These are phyloP conservation scores for Ceraclea dissimilis DNA, from an alignment of 2,888 invertebrate species.

Conservation along the genomic window DNA sequence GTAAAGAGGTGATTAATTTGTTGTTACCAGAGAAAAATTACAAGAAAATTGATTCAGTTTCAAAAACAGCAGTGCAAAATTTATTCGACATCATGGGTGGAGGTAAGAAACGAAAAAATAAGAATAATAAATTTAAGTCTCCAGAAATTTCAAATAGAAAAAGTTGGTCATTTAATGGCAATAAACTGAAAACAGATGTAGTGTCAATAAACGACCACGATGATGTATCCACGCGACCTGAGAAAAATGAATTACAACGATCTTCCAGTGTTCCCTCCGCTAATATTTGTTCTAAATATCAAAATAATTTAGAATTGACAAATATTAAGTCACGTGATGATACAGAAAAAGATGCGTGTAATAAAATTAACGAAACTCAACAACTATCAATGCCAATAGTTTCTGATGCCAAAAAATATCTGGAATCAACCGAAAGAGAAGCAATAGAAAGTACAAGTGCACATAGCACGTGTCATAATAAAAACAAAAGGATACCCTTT, in stretches of 20 bases:
- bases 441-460: slow-evolving; percentile 8
- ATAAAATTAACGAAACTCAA: not conserved
- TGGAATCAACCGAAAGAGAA: not conserved
- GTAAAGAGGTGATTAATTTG: slow-evolving; percentile 23
- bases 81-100: slow-evolving; percentile 43
- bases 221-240: not conserved
- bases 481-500: not conserved
- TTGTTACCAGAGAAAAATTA: slow-evolving; percentile 18
- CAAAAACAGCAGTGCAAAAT: slow-evolving; percentile 39
- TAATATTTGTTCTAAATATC: not conserved
- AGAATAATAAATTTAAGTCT: slow-evolving; percentile 29
- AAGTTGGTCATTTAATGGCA: slow-evolving; percentile 23
- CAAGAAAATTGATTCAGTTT: slow-evolving; percentile 20
- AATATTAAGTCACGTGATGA: not conserved
- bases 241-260: slow-evolving; percentile 5
- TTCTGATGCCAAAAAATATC: not conserved
- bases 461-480: slow-evolving; percentile 8
- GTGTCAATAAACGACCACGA: not conserved
- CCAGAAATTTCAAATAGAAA: slow-evolving; percentile 10
- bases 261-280: slow-evolving; percentile 7
- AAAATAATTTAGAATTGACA: not conserved
- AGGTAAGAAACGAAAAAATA: slow-evolving; percentile 33
- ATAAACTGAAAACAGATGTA: slow-evolving; percentile 9
- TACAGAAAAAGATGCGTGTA: not conserved
- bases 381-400: not conserved